A percentile compares a stretch with the other conserved stretches of the same genome.
Evolutionary conservation across 2,113 vertebrate genomes (phyloP).

Genomic region (Muntiacus reevesi): DNA sequence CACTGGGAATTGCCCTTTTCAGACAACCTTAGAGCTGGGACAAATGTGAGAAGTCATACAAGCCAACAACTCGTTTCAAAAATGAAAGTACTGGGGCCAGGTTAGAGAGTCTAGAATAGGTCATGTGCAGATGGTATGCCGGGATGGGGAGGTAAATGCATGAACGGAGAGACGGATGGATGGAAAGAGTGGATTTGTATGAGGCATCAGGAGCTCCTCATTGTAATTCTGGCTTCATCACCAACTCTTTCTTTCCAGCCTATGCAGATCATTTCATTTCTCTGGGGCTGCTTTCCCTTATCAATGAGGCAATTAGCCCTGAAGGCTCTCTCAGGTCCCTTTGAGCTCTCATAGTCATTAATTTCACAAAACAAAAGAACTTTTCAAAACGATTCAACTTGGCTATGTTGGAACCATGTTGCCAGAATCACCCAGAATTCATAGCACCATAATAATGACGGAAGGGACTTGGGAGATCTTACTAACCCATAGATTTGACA

Average conservation of each 20-base stretch:
- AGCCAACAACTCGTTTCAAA: background rate
- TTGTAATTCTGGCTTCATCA: background rate
- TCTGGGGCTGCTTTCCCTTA: background rate
- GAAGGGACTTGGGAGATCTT: background rate
- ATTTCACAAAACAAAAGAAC: background rate
- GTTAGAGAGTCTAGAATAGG: background rate
- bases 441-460: accelerated
- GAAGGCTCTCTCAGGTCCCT: background rate
- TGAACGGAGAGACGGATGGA: accelerated
- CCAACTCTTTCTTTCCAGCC: background rate
- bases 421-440: background rate
- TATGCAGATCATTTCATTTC: background rate
- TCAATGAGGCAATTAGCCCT: background rate
- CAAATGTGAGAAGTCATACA: accelerated
- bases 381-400: background rate
- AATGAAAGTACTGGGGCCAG: accelerated
- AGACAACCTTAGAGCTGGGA: background rate
- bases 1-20: background rate
- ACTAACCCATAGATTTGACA: background rate
- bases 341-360: background rate
- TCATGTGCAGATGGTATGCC: accelerated
- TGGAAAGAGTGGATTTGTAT: too few species aligned
- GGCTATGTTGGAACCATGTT: background rate
- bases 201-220: background rate
- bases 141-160: background rate